These are phyloP conservation scores for Beaufortia kweichowensis DNA, from an alignment of 2,113 vertebrate species.

Conservation along the genomic window DNA sequence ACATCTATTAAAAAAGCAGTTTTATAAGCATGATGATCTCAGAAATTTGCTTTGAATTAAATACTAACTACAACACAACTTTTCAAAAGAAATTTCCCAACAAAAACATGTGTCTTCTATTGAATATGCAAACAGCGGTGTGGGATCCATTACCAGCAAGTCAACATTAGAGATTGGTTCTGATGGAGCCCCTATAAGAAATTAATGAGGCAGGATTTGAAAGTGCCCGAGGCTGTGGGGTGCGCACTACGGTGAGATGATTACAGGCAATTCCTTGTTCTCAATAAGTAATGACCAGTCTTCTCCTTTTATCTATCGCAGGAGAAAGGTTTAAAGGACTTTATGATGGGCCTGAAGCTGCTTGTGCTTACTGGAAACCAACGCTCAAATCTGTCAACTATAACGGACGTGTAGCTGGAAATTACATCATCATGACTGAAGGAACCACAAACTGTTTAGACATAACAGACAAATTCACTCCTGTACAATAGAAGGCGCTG, in stretches of 20 bases:
- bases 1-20: background rate
- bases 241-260: constrained; percentile 61
- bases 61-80: background rate
- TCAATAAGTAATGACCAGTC: constrained; percentile 47
- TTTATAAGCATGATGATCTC: constrained; percentile 1
- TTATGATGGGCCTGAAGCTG: background rate
- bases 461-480: background rate
- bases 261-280: constrained; percentile 66
- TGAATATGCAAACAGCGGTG: constrained; percentile 34
- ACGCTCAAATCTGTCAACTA: constrained; percentile 1
- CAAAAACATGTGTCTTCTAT: background rate
- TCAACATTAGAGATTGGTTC: constrained; percentile 70
- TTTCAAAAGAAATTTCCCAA: background rate
- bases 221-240: constrained; percentile 61
- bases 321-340: constrained; percentile 6
- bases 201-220: constrained; percentile 73
- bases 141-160: constrained; percentile 20
- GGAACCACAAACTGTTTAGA: background rate
- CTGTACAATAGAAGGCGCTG: too few relatives aligned
- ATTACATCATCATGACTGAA: background rate
- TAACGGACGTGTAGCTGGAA: background rate
- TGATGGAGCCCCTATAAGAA: constrained; percentile 69
- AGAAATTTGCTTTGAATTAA: constrained; percentile 5
- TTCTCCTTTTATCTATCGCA: constrained; percentile 38
- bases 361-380: constrained; percentile 8